A percentile compares a stretch with the other conserved stretches of the same genome.
These are phyloP conservation scores for Bugula neritina DNA, from an alignment of 2,888 invertebrate species.

Conservation along the genomic window DNA sequence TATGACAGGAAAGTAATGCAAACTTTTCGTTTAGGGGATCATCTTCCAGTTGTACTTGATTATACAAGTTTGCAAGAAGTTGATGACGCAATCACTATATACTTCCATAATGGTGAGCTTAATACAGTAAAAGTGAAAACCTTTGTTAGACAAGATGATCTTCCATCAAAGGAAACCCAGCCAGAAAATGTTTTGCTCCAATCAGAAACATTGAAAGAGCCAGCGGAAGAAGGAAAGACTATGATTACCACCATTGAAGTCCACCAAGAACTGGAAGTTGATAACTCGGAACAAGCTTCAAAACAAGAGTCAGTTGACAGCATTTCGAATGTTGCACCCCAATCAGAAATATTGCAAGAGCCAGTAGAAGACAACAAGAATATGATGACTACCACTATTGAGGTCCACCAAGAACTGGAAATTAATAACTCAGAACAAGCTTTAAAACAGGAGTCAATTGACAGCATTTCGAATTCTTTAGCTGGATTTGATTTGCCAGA, in stretches of 20 bases:
- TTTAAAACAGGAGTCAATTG: too few species aligned
- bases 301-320: too few species aligned
- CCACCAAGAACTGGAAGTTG: neutral
- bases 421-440: too few species aligned
- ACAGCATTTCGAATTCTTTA: too few species aligned
- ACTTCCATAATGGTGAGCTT: constrained; percentile 8
- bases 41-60: constrained; percentile 7
- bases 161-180: neutral
- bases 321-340: too few species aligned
- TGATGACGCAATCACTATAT: neutral
- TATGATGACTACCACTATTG: too few species aligned
- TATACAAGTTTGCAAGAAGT: neutral
- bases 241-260: neutral
- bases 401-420: too few species aligned
- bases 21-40: neutral
- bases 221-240: neutral
- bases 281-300: too few species aligned
- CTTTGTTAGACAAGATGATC: neutral
- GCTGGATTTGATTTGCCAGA: too few species aligned
- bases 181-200: neutral
- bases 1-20: too few species aligned
- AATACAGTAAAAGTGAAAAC: constrained; percentile 23
- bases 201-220: neutral
- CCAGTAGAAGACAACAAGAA: too few species aligned
- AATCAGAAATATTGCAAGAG: too few species aligned